Percentiles rank a stretch among this genome's conserved stretches.
These are phyloP conservation scores for Papilio helenus DNA, from an alignment of 1,140 invertebrate genomes.

Conservation along the genomic window DNA sequence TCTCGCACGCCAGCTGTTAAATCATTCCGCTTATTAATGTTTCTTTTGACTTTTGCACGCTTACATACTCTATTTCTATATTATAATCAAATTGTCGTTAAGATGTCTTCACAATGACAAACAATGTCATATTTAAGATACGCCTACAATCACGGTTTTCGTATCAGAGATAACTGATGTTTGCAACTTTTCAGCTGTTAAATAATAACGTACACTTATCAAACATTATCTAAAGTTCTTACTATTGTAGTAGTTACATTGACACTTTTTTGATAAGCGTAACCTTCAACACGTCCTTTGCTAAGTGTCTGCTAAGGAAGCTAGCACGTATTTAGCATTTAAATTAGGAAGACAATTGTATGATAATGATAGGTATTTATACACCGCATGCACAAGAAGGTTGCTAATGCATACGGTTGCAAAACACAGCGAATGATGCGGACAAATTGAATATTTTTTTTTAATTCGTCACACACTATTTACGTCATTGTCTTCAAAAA, in stretches of 20 bases:
- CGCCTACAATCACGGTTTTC: conserved; percentile 9
- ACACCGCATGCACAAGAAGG: neutral
- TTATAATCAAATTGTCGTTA: conserved; percentile 18
- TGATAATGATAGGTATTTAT: conserved; percentile 33
- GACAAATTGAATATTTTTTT: conserved; percentile 13
- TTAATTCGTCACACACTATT: conserved; percentile 23
- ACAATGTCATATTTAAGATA: conserved; percentile 38
- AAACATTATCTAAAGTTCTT: conserved; percentile 26
- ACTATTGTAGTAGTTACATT: conserved; percentile 16
- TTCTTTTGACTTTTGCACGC: neutral
- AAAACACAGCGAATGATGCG: neutral
- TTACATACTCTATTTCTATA: neutral
- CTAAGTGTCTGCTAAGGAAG: conserved; percentile 44
- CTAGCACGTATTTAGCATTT: conserved; percentile 44
- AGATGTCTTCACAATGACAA: conserved; percentile 23
- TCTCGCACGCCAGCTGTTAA: conserved; percentile 28
- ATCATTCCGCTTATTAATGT: conserved; percentile 27
- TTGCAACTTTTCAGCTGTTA: conserved; percentile 21
- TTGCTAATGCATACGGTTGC: neutral
- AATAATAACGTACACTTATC: conserved; percentile 27
- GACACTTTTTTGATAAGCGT: conserved; percentile 43
- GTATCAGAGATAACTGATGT: conserved; percentile 14
- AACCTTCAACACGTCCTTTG: conserved; percentile 50
- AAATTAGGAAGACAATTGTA: conserved; percentile 50
- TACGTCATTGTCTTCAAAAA: conserved; percentile 12